These are phyloP conservation scores for Tarsius wallacei DNA, from an alignment of 2,797 vertebrate species.

Conservation along the genomic window DNA sequence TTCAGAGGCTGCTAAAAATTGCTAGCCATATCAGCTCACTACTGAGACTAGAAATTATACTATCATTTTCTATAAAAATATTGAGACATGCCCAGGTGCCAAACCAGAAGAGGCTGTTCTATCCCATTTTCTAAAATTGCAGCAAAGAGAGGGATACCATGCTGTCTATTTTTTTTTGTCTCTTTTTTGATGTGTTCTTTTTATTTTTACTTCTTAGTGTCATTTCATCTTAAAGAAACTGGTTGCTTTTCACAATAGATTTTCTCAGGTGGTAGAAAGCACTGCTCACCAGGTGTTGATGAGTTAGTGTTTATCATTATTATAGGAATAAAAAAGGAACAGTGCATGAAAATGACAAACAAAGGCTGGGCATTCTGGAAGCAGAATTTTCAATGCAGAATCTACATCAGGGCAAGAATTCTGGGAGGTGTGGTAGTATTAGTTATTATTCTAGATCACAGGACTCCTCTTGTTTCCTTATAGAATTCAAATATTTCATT, in stretches of 20 bases:
- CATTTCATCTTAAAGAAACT: slow-evolving; percentile 67
- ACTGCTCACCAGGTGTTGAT: slow-evolving; percentile 62
- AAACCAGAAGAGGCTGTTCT: slow-evolving; percentile 69
- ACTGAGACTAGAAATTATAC: slow-evolving; percentile 69
- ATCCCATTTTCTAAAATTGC: slow-evolving; percentile 81
- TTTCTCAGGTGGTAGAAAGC: slow-evolving; percentile 54
- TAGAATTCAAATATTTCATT: not conserved
- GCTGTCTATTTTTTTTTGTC: not conserved
- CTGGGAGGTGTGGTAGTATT: not conserved
- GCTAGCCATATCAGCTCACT: slow-evolving; percentile 37
- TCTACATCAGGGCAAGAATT: not conserved
- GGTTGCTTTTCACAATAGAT: slow-evolving; percentile 72
- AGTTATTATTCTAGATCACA: not conserved
- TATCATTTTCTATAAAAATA: slow-evolving; percentile 82
- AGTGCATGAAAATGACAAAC: not conserved
- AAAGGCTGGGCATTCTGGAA: slow-evolving; percentile 37
- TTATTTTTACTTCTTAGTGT: not conserved
- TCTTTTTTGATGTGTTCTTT: not conserved
- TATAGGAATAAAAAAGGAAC: slow-evolving; percentile 45
- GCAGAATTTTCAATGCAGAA: not conserved
- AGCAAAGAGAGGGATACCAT: not conserved
- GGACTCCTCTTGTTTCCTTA: not conserved
- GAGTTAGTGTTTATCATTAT: slow-evolving; percentile 66
- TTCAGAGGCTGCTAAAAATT: slow-evolving; percentile 74
- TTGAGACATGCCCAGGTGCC: slow-evolving; percentile 67